Percentiles rank a stretch among this genome's conserved stretches.
These are phyloP conservation scores for Piprites chloris DNA, from an alignment of 2,113 vertebrate species.

Conservation along the genomic window DNA sequence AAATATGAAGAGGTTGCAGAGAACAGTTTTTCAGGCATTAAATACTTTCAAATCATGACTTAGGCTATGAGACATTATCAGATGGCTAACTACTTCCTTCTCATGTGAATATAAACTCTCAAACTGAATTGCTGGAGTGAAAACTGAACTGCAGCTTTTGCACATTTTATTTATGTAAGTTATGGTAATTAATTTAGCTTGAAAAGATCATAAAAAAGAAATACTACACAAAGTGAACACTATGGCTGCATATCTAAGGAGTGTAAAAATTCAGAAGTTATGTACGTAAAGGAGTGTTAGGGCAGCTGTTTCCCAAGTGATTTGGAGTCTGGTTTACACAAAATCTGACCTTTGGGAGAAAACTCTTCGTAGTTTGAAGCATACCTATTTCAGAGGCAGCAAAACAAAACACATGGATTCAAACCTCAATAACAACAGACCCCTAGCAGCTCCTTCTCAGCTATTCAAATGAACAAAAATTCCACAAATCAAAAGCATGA, in stretches of 20 bases:
- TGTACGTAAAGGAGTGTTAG: neutral
- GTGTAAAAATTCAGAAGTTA: neutral
- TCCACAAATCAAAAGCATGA: neutral
- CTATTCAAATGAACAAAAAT: neutral
- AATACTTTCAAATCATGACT: neutral
- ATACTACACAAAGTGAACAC: neutral
- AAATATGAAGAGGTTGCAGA: neutral
- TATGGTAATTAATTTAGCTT: neutral
- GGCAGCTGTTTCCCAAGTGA: neutral
- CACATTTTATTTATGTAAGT: neutral
- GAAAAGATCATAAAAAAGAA: neutral
- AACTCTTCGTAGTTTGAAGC: neutral
- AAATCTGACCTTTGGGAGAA: neutral
- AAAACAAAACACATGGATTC: neutral
- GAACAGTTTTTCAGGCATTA: neutral
- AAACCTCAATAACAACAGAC: neutral
- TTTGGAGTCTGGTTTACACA: neutral
- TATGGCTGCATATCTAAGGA: neutral
- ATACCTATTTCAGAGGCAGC: neutral
- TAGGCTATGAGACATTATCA: neutral
- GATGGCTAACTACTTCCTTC: neutral
- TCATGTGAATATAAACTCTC: neutral
- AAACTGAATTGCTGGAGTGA: neutral
- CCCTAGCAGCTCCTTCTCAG: neutral
- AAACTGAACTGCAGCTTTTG: neutral